Evolutionary conservation across 2,888 invertebrate genomes (phyloP).

Genomic region (Tipula lateralis): DNA sequence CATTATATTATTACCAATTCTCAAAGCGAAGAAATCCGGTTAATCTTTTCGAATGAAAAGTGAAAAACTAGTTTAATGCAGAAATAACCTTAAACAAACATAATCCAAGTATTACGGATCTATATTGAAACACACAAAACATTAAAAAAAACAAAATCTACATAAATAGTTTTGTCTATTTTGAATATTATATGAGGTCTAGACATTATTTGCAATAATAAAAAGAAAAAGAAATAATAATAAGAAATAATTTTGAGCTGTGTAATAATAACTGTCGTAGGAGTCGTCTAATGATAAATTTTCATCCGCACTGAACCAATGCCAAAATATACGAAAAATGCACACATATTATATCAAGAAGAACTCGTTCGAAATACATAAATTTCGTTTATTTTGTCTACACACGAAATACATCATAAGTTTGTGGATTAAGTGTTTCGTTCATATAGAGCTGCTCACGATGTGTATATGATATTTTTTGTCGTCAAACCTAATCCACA

Average conservation of each 20-base stretch:
- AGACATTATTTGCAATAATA: background rate
- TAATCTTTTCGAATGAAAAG: background rate
- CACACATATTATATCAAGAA: background rate
- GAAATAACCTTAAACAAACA: background rate
- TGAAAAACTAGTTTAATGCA: background rate
- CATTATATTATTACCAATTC: background rate
- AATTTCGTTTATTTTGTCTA: background rate
- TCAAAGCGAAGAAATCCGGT: background rate
- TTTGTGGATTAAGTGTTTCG: background rate
- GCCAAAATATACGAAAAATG: background rate
- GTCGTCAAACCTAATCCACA: background rate
- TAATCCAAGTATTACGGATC: background rate
- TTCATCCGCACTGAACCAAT: background rate
- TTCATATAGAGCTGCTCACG: background rate
- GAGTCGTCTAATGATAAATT: background rate
- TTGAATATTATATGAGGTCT: background rate
- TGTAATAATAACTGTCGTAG: constrained; percentile 1
- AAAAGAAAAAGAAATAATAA: background rate
- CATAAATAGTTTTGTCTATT: background rate
- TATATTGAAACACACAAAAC: background rate
- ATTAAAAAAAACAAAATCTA: background rate
- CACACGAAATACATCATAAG: background rate
- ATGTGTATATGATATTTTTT: background rate
- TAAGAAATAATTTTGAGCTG: background rate
- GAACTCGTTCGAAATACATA: background rate